These are phyloP conservation scores for Lasioglossum leucozonium DNA, from an alignment of 2,888 invertebrate genomes.

Conservation along the genomic window DNA sequence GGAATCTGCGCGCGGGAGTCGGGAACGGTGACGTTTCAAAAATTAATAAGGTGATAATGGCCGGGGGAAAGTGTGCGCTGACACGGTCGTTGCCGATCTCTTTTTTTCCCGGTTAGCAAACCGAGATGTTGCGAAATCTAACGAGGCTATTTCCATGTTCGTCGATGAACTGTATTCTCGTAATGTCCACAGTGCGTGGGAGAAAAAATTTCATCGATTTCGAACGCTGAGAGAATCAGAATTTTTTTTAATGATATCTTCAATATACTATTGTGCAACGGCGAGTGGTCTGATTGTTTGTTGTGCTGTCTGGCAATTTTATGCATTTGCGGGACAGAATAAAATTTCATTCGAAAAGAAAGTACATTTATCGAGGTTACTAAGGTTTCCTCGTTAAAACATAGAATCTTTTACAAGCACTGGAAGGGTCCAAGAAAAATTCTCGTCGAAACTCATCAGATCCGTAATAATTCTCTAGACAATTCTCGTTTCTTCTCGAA, in stretches of 20 bases:
- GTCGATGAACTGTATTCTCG: not conserved
- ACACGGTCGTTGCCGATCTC: not conserved
- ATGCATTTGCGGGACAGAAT: not conserved
- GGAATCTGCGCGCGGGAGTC: constrained; percentile 18
- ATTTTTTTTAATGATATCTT: not conserved
- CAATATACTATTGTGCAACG: not conserved
- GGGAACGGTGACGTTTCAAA: not conserved
- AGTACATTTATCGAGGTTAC: no score
- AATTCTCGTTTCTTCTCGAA: no score
- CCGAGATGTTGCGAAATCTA: not conserved
- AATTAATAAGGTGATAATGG: not conserved
- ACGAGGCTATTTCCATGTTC: not conserved
- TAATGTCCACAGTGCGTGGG: not conserved
- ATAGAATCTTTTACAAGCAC: not conserved
- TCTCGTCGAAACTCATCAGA: not conserved
- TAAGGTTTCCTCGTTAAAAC: not conserved
- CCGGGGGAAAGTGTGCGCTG: not conserved
- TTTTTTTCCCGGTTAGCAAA: not conserved
- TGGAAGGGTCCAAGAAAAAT: no score
- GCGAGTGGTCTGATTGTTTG: not conserved
- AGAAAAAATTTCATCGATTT: not conserved
- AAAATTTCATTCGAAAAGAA: not conserved
- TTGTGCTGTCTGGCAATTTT: not conserved
- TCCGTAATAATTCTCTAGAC: no score
- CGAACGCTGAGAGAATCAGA: not conserved